A percentile compares a stretch with the other conserved stretches of the same genome.
phyloP scores from a whole-genome alignment of 2,797 vertebrate genomes.

The Diglossa cyanea region DNA sequence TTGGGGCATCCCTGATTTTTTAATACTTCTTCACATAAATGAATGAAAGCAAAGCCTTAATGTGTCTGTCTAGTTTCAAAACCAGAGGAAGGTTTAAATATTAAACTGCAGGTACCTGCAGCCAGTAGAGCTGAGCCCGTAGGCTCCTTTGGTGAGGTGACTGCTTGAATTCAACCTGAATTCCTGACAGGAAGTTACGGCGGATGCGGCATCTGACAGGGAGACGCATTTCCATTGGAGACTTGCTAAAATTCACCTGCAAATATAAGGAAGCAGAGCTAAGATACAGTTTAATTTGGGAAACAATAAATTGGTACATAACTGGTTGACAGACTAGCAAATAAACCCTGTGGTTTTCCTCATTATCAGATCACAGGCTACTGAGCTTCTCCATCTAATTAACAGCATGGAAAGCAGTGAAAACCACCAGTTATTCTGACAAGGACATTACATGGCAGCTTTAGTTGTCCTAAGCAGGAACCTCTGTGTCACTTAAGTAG shows the following conservation, averaged over 20 bases:
- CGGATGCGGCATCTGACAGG: constrained; percentile 83
- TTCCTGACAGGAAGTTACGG: constrained; percentile 91
- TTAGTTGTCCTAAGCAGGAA: not conserved
- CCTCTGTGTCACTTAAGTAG: not conserved
- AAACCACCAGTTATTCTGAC: not conserved
- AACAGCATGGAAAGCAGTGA: not conserved
- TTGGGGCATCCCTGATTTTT: not conserved
- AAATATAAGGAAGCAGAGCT: not conserved
- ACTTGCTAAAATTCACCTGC: constrained; percentile 88
- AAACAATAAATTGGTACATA: not conserved
- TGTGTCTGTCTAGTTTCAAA: not conserved
- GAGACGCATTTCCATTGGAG: constrained; percentile 88
- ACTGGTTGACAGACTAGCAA: not conserved
- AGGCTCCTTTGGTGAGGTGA: constrained; percentile 92
- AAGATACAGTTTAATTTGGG: not conserved
- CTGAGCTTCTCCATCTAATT: not conserved
- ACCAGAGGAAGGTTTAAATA: not conserved
- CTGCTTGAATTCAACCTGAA: constrained; percentile 92
- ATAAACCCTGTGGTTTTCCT: not conserved
- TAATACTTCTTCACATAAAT: not conserved
- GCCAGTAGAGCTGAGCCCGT: constrained; percentile 90
- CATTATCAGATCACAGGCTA: not conserved
- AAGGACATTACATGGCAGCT: not conserved
- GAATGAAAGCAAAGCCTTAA: not conserved
- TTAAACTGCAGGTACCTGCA: constrained; percentile 82